These are phyloP conservation scores for Halictus rubicundus DNA, from an alignment of 1,140 invertebrate genomes.

Conservation along the genomic window DNA sequence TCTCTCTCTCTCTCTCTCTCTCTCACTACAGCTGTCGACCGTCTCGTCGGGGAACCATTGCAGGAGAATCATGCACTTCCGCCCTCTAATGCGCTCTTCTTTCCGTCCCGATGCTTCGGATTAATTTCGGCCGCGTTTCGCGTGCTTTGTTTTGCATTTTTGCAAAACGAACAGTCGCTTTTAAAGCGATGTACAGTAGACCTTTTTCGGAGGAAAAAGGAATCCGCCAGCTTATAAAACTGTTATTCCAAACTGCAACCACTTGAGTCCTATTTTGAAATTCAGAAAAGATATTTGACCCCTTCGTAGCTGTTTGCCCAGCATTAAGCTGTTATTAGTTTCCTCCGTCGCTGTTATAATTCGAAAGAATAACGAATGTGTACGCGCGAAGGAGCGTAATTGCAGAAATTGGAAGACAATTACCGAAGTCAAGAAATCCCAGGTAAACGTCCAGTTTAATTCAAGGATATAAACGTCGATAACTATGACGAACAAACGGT, in stretches of 20 bases:
- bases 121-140: slow-evolving; percentile 5
- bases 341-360: background rate
- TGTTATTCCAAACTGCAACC: no score
- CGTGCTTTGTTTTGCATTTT: background rate
- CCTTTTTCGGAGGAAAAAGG: no score
- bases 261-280: no score
- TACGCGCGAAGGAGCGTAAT: no score
- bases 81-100: slow-evolving; percentile 36
- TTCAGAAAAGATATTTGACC: no score
- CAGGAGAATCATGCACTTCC: slow-evolving; percentile 56
- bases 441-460: background rate
- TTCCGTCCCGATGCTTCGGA: slow-evolving; percentile 25
- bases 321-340: no score
- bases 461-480: background rate
- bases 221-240: no score
- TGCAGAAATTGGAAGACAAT: no score
- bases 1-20: background rate
- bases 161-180: background rate
- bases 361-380: background rate
- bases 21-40: slow-evolving; percentile 39
- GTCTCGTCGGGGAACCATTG: slow-evolving; percentile 44
- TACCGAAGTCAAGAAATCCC: no score
- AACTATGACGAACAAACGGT: background rate
- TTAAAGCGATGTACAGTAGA: no score
- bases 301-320: no score